These are phyloP conservation scores for Patella caerulea DNA, from an alignment of 2,888 invertebrate genomes.

Conservation along the genomic window DNA sequence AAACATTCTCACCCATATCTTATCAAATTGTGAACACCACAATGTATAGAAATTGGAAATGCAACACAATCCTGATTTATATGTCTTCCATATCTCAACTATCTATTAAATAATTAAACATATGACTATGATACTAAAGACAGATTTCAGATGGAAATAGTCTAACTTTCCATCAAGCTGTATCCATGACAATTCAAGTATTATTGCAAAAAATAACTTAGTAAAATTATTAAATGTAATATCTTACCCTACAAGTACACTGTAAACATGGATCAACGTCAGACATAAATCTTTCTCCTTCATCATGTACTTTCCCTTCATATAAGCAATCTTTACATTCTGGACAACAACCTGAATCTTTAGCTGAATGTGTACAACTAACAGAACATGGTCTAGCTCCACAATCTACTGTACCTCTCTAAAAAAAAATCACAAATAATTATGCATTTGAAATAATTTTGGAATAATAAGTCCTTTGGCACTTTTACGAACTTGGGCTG, in stretches of 20 bases:
- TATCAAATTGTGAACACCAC: too few relatives aligned
- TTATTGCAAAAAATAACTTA: too few relatives aligned
- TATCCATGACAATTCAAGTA: neutral
- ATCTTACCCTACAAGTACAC: slow-evolving; percentile 47
- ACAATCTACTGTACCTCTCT: slow-evolving; percentile 51
- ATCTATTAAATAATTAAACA: neutral
- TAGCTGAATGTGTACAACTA: slow-evolving; percentile 46
- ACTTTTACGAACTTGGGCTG: too few relatives aligned
- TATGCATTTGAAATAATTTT: neutral
- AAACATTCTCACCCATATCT: too few relatives aligned
- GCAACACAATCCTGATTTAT: too few relatives aligned
- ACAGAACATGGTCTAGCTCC: slow-evolving; percentile 31
- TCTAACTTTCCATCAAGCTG: neutral
- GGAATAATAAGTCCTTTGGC: too few relatives aligned
- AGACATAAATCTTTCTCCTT: slow-evolving; percentile 42
- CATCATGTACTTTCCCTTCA: slow-evolving; percentile 37
- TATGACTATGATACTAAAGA: neutral
- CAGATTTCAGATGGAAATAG: neutral
- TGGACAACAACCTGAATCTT: slow-evolving; percentile 48
- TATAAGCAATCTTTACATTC: slow-evolving; percentile 50
- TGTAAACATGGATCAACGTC: slow-evolving; percentile 43
- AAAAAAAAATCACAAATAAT: slow-evolving; percentile 9
- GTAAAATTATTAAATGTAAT: neutral
- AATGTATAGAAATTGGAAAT: too few relatives aligned
- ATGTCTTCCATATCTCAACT: too few relatives aligned